phyloP scores from a whole-genome alignment of 1,140 invertebrate genomes.

The Hyles euphorbiae region DNA sequence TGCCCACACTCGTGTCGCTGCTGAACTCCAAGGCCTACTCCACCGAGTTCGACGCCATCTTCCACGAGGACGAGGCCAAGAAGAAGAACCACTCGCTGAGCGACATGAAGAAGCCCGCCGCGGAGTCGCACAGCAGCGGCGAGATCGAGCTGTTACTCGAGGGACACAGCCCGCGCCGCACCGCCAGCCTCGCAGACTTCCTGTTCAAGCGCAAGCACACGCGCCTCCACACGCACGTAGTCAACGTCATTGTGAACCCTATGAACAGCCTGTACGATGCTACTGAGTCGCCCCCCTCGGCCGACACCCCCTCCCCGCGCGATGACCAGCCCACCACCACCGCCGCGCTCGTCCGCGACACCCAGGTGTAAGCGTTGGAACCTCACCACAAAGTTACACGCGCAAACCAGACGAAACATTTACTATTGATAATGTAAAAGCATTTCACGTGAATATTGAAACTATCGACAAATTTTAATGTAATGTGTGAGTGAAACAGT shows the following conservation, averaged over 20 bases:
- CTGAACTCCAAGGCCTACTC: constrained; percentile 41
- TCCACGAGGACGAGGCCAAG: constrained; percentile 10
- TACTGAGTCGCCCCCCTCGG: no score
- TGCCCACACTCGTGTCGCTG: constrained; percentile 33
- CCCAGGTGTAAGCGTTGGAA: no score
- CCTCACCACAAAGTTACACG: no score
- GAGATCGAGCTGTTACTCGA: constrained; percentile 37
- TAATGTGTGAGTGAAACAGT: no score
- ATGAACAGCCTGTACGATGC: constrained; percentile 36
- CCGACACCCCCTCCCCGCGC: no score
- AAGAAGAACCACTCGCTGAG: constrained; percentile 28
- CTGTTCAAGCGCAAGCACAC: constrained; percentile 37
- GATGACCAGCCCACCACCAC: no score
- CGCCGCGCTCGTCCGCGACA: no score
- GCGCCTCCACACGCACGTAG: constrained; percentile 14
- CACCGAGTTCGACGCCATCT: constrained; percentile 28
- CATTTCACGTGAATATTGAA: no score
- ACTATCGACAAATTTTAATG: no score
- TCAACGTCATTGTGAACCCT: constrained; percentile 54
- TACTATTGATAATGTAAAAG: no score
- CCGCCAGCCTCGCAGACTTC: constrained; percentile 49
- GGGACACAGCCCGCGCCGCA: constrained; percentile 33
- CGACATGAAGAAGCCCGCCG: constrained; percentile 26
- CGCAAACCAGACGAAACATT: no score
- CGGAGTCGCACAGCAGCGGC: constrained; percentile 37